Conservation (phyloP, 2,888 invertebrate genomes). For the Cephalotes varians region DNA sequence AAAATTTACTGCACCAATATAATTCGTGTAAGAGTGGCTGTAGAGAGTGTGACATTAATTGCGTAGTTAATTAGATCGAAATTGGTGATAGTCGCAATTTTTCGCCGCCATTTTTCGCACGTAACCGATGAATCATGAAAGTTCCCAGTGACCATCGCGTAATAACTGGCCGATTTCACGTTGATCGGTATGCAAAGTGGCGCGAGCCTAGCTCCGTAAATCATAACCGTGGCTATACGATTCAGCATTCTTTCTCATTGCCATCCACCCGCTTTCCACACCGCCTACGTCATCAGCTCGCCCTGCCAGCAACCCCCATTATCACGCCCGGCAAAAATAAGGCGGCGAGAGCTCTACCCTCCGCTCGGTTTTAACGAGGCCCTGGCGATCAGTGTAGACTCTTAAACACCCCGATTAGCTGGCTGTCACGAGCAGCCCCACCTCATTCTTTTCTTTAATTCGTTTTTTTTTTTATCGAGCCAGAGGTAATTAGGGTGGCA, state of each 20-base stretch:
- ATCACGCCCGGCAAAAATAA: slow-evolving; percentile 84
- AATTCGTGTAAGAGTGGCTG: slow-evolving; percentile 7
- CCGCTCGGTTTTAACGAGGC: slow-evolving; percentile 83
- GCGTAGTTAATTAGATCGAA: slow-evolving; percentile 66
- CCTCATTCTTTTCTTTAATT: slow-evolving; percentile 85
- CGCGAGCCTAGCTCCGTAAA: slow-evolving; percentile 78
- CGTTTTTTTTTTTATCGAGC: slow-evolving; percentile 83
- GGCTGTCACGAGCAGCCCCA: slow-evolving; percentile 85
- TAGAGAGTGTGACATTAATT: slow-evolving; percentile 41
- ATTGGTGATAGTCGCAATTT: slow-evolving; percentile 67
- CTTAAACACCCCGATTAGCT: slow-evolving; percentile 86
- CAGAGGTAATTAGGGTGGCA: slow-evolving; percentile 85
- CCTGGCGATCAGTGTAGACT: slow-evolving; percentile 85
- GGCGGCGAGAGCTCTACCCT: slow-evolving; percentile 80
- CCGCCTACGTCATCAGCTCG: slow-evolving; percentile 51
- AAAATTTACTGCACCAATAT: slow-evolving; percentile 42
- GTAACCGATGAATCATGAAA: slow-evolving; percentile 73
- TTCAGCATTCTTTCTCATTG: slow-evolving; percentile 73
- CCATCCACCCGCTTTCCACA: slow-evolving; percentile 40
- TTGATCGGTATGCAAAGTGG: slow-evolving; percentile 82
- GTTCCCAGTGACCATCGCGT: slow-evolving; percentile 67
- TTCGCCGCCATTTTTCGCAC: slow-evolving; percentile 62
- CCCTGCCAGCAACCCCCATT: slow-evolving; percentile 79
- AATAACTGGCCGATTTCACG: slow-evolving; percentile 72
- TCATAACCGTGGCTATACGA: slow-evolving; percentile 77